Conservation (phyloP, 2,113 vertebrate species). For the Pao palembangensis region DNA sequence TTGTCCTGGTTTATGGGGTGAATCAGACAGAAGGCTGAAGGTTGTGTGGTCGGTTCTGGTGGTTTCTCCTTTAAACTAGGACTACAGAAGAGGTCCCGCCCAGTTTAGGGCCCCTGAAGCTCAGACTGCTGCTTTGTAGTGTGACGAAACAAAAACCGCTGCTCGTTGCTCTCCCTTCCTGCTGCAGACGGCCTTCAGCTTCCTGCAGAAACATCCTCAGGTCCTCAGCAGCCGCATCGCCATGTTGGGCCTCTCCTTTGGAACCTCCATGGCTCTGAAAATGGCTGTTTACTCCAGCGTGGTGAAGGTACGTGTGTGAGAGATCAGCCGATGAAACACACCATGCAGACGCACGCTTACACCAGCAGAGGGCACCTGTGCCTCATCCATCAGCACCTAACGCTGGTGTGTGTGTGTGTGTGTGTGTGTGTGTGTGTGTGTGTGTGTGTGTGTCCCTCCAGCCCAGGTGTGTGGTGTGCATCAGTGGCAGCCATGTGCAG, state of each 20-base stretch:
- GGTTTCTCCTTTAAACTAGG: no score
- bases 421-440: neutral
- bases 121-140: neutral
- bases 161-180: neutral
- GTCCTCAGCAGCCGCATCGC: constrained; percentile 52
- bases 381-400: no score
- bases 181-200: constrained; percentile 42
- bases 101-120: no score
- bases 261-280: constrained; percentile 36
- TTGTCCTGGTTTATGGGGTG: no score
- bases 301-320: constrained; percentile 29
- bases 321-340: no score
- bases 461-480: constrained; percentile 50
- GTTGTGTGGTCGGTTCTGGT: neutral
- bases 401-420: neutral
- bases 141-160: neutral
- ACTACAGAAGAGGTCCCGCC: no score
- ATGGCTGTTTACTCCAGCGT: constrained; percentile 46
- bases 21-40: no score
- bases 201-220: constrained; percentile 56
- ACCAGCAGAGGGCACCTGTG: no score
- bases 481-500: constrained; percentile 54
- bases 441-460: constrained; percentile 10
- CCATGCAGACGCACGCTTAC: no score
- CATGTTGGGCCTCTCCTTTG: constrained; percentile 56